These are phyloP conservation scores for Accipiter virgatus DNA, from an alignment of 2,113 vertebrate species.

Conservation along the genomic window DNA sequence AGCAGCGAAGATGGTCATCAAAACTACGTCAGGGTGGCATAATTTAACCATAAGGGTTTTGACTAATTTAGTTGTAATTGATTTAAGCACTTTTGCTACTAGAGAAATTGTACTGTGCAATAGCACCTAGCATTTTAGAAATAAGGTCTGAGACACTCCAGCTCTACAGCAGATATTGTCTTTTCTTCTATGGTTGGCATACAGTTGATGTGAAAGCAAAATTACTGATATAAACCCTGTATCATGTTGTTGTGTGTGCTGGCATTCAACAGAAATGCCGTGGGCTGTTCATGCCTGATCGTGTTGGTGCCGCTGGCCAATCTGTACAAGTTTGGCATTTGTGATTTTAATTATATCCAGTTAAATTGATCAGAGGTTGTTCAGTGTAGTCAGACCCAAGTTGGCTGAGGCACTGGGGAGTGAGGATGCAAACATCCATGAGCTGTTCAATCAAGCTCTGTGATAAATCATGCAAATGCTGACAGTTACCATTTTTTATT, in stretches of 20 bases:
- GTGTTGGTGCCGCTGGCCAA: fast-evolving
- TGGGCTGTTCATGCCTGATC: neutral
- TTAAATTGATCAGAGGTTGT: neutral
- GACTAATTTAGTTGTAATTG: neutral
- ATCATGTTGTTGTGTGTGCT: neutral
- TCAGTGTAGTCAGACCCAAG: neutral
- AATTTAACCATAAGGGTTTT: neutral
- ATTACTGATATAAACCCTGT: neutral
- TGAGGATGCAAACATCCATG: neutral
- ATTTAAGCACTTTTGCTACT: neutral
- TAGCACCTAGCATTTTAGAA: neutral
- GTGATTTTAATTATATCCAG: neutral
- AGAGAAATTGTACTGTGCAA: neutral
- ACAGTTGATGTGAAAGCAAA: neutral
- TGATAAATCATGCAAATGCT: neutral
- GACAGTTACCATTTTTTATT: neutral
- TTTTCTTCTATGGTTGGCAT: neutral
- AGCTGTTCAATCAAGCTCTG: neutral
- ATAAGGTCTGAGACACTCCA: neutral
- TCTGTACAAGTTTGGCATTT: neutral
- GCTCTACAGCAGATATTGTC: neutral
- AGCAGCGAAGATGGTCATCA: neutral
- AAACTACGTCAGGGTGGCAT: neutral
- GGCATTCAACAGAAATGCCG: fast-evolving
- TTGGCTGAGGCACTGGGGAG: neutral